Conservation (phyloP, 2,113 vertebrate species). For the Rana temporaria region DNA sequence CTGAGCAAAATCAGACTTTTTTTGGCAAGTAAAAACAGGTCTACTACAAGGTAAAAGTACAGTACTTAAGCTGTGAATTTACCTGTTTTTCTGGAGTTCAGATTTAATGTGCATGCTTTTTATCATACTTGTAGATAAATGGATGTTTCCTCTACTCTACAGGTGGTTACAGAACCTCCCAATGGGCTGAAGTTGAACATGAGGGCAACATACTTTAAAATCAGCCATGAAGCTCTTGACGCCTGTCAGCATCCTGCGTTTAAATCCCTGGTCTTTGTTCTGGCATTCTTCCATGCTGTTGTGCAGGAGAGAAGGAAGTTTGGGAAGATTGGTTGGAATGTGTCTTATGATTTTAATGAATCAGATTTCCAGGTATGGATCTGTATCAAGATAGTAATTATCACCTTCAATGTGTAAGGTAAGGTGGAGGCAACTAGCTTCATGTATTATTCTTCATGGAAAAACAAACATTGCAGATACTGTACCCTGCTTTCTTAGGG, state of each 20-base stretch:
- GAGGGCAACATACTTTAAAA: slow-evolving; percentile 91
- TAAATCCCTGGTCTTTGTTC: slow-evolving; percentile 85
- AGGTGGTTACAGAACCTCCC: slow-evolving; percentile 96
- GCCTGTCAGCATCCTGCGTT: slow-evolving; percentile 85
- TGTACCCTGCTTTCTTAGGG: no score
- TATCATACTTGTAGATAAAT: neutral
- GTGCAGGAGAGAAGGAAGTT: slow-evolving; percentile 96
- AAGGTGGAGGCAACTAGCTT: neutral
- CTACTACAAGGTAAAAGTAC: no score
- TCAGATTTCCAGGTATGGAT: slow-evolving; percentile 89
- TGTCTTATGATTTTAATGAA: slow-evolving; percentile 93
- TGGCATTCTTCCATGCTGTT: slow-evolving; percentile 95
- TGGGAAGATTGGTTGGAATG: slow-evolving; percentile 95
- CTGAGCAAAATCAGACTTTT: no score
- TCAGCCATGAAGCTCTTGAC: slow-evolving; percentile 76
- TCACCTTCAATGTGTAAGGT: no score
- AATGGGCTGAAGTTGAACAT: slow-evolving; percentile 95
- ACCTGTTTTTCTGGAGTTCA: no score
- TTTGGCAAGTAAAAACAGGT: no score
- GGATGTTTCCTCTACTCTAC: neutral
- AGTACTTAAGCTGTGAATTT: no score
- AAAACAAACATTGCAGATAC: neutral
- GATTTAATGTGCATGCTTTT: no score
- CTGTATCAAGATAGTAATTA: no score
- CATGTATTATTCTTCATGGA: neutral